These are phyloP conservation scores for Phalacrocorax brasilianus DNA, from an alignment of 2,113 vertebrate species.

Conservation along the genomic window DNA sequence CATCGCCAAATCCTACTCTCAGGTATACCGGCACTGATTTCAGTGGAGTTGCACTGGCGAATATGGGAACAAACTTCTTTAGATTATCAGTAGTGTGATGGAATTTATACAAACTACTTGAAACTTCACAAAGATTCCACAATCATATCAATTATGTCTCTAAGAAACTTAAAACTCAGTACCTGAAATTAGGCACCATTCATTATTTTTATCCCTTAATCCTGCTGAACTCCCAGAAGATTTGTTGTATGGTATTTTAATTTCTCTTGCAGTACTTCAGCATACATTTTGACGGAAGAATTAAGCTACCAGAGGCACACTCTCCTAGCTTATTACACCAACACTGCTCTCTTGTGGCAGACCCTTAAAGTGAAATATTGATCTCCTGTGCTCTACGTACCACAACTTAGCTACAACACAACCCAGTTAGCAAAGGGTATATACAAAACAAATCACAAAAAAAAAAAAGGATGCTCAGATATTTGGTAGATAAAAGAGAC, in stretches of 20 bases:
- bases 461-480: not conserved
- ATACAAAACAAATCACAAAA: not conserved
- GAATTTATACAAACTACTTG: not conserved
- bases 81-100: not conserved
- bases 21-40: not conserved
- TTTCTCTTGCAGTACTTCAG: not conserved
- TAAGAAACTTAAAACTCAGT: not conserved
- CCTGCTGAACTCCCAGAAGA: not conserved
- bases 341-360: conserved; percentile 67
- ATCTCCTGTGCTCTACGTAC: not conserved
- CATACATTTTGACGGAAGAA: not conserved
- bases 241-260: not conserved
- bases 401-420: rapidly evolving
- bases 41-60: not conserved
- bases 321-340: conserved; percentile 17
- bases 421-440: not conserved
- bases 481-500: not conserved
- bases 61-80: not conserved
- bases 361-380: not conserved
- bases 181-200: not conserved
- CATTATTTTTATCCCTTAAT: not conserved
- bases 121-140: not conserved
- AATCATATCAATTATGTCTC: not conserved
- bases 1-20: not conserved
- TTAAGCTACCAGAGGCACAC: not conserved